Evolutionary conservation across 2,888 invertebrate genomes (phyloP), one percentile per base, ranked within the genome.

Genomic region (Aleiodes alternator): DNA sequence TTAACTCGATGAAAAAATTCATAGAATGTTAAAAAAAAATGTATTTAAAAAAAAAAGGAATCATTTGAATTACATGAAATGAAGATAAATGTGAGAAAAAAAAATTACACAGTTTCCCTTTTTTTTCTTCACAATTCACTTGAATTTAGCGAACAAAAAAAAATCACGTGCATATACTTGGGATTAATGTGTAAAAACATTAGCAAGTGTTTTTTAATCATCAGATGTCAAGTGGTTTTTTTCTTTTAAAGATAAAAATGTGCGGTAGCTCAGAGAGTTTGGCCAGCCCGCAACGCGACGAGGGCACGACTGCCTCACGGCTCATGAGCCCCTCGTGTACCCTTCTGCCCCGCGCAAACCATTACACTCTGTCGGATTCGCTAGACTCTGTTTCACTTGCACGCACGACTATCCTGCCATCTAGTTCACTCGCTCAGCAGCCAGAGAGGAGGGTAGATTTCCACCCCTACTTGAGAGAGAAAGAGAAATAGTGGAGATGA

Each of bases 221-320:
- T 14, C 31, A 16, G 51, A 51, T 29, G 29, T 12, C 4, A 51
- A 55, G 16, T 9, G 23, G 11, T 14, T 38, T 23, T 23, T 23
- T 23, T 23, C 2, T 23, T 23, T 1, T 23, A 1, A 23, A 16
- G 23, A 16, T 14, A 51, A 34, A 59, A 23, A 14, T 48, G 9
- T 50, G 61, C n/a, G 7, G 50, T 51, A 14, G 59, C 43, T 38
- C 34, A 16, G 72, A 64, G 69, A 64, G 69, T 72, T 80, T 83
- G 80, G 82, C 84, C 82, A 82, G 78, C 84, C 84, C 82, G 83
- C 78, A 82, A 76, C 86, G 83, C 85, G 85, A 83, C 86, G 84
- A 83, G 84, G 83, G 84, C 84, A 84, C 85, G 84, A 87, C 87
- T 87, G 86, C 82, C 83, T 80, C 74, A 75, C 34, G 34, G 34